A percentile compares a stretch with the other conserved stretches of the same genome.
Conservation (phyloP, 2,797 vertebrate species). For the Anguilla megastoma region DNA sequence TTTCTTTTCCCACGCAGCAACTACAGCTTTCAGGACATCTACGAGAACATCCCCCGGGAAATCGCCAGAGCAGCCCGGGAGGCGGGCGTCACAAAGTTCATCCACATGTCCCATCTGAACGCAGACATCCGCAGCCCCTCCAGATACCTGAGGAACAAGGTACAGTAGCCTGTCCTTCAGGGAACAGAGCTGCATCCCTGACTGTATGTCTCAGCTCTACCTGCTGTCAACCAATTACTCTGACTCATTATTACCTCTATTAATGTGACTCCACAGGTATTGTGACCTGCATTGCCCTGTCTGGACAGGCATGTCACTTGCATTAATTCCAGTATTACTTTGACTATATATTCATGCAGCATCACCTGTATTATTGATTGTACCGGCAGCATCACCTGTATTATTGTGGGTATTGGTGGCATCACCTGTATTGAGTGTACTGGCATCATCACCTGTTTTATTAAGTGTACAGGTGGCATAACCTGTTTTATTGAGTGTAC, state of each 20-base stretch:
- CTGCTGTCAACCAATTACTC: not conserved
- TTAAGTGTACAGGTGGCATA: not conserved
- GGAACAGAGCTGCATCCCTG: not conserved
- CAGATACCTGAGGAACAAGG: conserved; percentile 92
- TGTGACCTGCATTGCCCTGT: not conserved
- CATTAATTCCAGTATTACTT: not conserved
- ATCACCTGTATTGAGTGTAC: not conserved
- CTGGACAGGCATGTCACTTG: not conserved
- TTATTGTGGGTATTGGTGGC: not conserved
- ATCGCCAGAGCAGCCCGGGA: conserved; percentile 81
- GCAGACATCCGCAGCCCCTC: conserved; percentile 87
- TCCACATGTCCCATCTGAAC: conserved; percentile 95
- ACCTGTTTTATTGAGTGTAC: not conserved
- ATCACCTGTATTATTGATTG: not conserved
- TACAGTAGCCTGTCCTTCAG: conserved; percentile 47
- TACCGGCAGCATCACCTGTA: not conserved
- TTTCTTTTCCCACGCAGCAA: conserved; percentile 72
- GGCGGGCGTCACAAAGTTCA: conserved; percentile 82
- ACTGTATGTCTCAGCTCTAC: not conserved
- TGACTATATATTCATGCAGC: not conserved
- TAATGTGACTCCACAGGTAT: not conserved
- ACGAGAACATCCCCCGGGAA: conserved; percentile 81
- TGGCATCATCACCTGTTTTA: not conserved
- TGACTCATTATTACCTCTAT: not conserved
- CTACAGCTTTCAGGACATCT: conserved; percentile 84